Conservation (phyloP, 2,888 invertebrate genomes). For the Mactromeris polynyma region DNA sequence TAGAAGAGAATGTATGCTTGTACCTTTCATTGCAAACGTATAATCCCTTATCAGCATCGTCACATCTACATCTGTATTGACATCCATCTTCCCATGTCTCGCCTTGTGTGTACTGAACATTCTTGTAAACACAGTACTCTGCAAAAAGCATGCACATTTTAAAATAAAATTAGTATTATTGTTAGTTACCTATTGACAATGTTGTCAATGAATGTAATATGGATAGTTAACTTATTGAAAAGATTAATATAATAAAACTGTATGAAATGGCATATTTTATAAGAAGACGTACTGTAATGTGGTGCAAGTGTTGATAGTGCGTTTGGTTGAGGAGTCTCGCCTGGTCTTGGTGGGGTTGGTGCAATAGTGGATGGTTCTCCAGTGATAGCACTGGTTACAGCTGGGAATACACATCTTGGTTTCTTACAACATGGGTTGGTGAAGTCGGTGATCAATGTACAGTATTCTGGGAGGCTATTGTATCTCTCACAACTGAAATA, state of each 20-base stretch:
- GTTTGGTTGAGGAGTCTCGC: conserved; percentile 53
- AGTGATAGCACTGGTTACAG: conserved; percentile 49
- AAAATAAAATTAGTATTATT: too few species aligned
- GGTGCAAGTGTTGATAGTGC: conserved; percentile 67
- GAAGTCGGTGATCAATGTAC: conserved; percentile 73
- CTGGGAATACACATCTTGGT: conserved; percentile 70
- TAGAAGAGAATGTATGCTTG: too few species aligned
- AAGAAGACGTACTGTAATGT: conserved; percentile 69
- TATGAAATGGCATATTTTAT: too few species aligned
- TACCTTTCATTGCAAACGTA: conserved; percentile 76
- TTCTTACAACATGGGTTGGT: conserved; percentile 76
- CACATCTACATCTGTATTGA: conserved; percentile 74
- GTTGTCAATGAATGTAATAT: too few species aligned
- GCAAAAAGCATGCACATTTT: conserved; percentile 30
- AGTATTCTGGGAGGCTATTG: conserved; percentile 69
- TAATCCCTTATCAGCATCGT: conserved; percentile 73
- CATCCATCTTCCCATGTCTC: conserved; percentile 79
- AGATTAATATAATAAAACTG: too few species aligned
- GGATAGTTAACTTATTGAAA: too few species aligned
- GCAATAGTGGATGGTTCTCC: conserved; percentile 55
- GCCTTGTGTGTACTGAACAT: conserved; percentile 72
- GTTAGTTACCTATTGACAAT: too few species aligned
- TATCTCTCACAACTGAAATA: conserved; percentile 70
- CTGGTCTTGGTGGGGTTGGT: conserved; percentile 67
- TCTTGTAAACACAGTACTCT: conserved; percentile 76